These are phyloP conservation scores for Coleophora deauratella DNA, from an alignment of 2,888 invertebrate genomes.

Conservation along the genomic window DNA sequence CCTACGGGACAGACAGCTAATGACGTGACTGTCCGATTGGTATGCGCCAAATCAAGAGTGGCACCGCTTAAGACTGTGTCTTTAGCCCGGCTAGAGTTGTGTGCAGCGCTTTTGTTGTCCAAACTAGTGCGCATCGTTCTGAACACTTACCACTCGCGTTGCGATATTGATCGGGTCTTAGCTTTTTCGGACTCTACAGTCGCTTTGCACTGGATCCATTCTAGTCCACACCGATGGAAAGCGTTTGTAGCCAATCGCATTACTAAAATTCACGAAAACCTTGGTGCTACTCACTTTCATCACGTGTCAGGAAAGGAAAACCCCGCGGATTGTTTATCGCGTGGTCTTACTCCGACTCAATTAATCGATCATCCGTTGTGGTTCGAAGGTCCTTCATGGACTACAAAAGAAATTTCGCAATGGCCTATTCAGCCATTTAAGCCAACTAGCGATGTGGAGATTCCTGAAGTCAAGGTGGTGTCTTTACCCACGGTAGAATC, in stretches of 20 bases:
- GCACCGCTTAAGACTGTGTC: too few relatives aligned
- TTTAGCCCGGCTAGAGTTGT: too few relatives aligned
- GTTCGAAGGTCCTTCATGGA: conserved; percentile 8
- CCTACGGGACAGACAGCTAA: too few relatives aligned
- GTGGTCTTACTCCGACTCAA: conserved; percentile 8
- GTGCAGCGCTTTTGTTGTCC: too few relatives aligned
- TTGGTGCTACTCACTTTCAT: conserved; percentile 4
- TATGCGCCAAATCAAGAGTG: too few relatives aligned
- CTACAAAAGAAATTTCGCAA: neutral
- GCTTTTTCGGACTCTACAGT: too few relatives aligned
- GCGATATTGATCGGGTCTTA: too few relatives aligned
- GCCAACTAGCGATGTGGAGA: neutral
- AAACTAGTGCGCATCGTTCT: too few relatives aligned
- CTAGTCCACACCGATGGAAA: conserved; percentile 9
- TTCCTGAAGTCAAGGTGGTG: neutral
- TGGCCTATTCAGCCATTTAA: neutral
- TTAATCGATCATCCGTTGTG: conserved; percentile 7
- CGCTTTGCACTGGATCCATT: conserved; percentile 11
- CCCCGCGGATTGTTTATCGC: conserved; percentile 13
- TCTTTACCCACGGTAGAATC: neutral
- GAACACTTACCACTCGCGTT: too few relatives aligned
- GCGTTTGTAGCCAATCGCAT: conserved; percentile 15
- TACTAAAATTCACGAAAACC: conserved; percentile 2
- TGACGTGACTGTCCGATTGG: too few relatives aligned
- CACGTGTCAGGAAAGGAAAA: conserved; percentile 11